Conservation (phyloP, 2,888 invertebrate species). For the Sussaba pulchella region DNA sequence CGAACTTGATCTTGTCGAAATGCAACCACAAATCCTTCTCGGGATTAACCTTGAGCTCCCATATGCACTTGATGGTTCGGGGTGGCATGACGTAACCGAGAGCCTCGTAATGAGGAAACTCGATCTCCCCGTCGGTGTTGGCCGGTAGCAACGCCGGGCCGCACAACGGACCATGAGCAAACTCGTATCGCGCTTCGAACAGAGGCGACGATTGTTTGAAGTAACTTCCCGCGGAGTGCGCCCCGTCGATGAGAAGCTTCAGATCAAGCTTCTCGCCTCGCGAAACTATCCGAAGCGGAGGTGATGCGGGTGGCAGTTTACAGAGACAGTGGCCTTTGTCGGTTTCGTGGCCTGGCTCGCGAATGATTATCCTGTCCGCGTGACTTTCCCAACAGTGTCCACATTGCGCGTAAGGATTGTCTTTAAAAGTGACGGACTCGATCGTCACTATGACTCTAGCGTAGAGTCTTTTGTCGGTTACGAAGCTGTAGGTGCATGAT, state of each 20-base stretch:
- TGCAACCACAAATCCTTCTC: slow-evolving; percentile 95
- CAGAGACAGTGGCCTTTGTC: slow-evolving; percentile 91
- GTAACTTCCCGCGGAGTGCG: slow-evolving; percentile 94
- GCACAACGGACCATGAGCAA: slow-evolving; percentile 95
- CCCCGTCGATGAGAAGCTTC: slow-evolving; percentile 93
- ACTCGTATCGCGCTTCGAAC: slow-evolving; percentile 95
- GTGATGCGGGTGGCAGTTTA: slow-evolving; percentile 85
- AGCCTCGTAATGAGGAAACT: slow-evolving; percentile 94
- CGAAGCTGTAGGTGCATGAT: slow-evolving; percentile 92
- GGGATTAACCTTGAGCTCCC: slow-evolving; percentile 93
- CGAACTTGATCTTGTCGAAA: slow-evolving; percentile 94
- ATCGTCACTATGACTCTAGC: slow-evolving; percentile 93
- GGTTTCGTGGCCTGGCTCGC: slow-evolving; percentile 89
- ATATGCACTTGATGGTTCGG: slow-evolving; percentile 88
- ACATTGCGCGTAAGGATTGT: slow-evolving; percentile 87
- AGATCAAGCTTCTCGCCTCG: slow-evolving; percentile 93
- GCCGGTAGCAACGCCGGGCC: slow-evolving; percentile 93
- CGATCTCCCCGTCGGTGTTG: slow-evolving; percentile 93
- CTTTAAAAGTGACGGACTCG: slow-evolving; percentile 92
- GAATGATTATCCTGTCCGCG: slow-evolving; percentile 92
- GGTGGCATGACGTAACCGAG: slow-evolving; percentile 85
- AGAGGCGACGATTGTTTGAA: slow-evolving; percentile 94
- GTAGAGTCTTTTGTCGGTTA: slow-evolving; percentile 92
- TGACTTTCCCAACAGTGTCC: slow-evolving; percentile 93
- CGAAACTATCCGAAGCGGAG: slow-evolving; percentile 90